Conservation (phyloP, 2,113 vertebrate species). For the Cyanoramphus novaezelandiae region DNA sequence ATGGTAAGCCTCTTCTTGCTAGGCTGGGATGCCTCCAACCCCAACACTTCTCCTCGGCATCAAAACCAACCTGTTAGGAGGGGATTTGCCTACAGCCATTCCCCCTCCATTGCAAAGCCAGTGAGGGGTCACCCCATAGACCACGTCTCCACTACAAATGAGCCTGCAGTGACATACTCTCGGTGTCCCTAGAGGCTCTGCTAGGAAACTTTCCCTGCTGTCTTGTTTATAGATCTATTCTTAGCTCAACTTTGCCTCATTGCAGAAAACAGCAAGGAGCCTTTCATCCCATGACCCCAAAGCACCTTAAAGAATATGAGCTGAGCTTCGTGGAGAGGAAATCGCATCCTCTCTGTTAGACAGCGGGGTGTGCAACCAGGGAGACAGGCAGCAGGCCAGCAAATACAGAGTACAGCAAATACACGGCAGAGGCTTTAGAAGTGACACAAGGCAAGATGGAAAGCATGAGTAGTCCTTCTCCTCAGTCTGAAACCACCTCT, state of each 20-base stretch:
- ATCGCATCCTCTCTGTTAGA: neutral
- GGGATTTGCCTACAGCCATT: neutral
- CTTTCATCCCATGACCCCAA: slow-evolving; percentile 35
- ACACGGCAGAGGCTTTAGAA: neutral
- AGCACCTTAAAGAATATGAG: slow-evolving; percentile 19
- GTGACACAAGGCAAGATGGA: neutral
- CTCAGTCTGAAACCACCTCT: neutral
- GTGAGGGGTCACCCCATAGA: neutral
- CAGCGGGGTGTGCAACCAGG: neutral
- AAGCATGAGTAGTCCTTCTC: neutral
- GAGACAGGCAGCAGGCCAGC: neutral
- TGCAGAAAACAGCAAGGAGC: slow-evolving; percentile 36
- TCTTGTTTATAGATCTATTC: slow-evolving; percentile 49
- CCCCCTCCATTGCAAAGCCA: neutral
- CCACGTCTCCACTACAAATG: neutral
- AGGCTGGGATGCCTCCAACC: neutral
- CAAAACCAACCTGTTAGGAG: neutral
- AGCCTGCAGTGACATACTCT: neutral
- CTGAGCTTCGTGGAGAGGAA: neutral
- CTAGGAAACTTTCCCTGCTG: slow-evolving; percentile 21
- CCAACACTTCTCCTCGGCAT: neutral
- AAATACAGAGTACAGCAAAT: neutral
- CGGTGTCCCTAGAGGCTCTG: neutral
- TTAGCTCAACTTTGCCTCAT: slow-evolving; percentile 30
- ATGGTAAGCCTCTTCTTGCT: rapidly evolving